A percentile compares a stretch with the other conserved stretches of the same genome.
Evolutionary conservation across 2,797 vertebrate species (phyloP).

Genomic region (Pseudomugil gertrudae): DNA sequence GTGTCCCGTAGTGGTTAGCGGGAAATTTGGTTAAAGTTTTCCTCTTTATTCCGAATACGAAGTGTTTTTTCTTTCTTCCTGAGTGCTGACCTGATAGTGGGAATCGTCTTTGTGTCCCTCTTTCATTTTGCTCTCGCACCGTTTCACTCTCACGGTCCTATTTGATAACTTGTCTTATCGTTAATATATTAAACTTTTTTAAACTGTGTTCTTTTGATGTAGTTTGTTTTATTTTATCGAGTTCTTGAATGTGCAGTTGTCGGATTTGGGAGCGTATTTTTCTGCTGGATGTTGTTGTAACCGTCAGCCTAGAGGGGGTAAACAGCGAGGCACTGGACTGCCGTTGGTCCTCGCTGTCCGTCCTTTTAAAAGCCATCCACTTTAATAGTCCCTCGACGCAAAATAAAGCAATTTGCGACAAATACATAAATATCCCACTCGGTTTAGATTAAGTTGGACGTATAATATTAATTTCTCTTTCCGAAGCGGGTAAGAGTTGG

Average conservation of each 20-base stretch:
- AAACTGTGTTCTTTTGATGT: constrained; percentile 7
- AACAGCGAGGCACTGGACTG: constrained; percentile 62
- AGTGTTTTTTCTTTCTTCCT: constrained; percentile 59
- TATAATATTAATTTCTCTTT: constrained; percentile 43
- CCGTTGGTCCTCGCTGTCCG: constrained; percentile 80
- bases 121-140: constrained; percentile 42
- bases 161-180: constrained; percentile 56
- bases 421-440: constrained; percentile 60
- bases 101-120: constrained; percentile 84
- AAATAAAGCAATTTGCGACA: constrained; percentile 76
- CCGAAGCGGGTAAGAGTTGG: constrained; percentile 46
- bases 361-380: constrained; percentile 68
- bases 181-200: constrained; percentile 52
- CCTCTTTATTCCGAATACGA: constrained; percentile 27
- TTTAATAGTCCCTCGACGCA: constrained; percentile 68
- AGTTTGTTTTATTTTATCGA: background rate
- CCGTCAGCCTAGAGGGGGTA: constrained; percentile 51
- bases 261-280: constrained; percentile 30
- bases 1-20: constrained; percentile 14
- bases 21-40: constrained; percentile 51
- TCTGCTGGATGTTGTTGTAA: constrained; percentile 54
- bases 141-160: constrained; percentile 49
- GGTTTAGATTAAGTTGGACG: constrained; percentile 54
- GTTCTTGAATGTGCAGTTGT: background rate
- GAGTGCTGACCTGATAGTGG: constrained; percentile 79